Percentiles rank a stretch among this genome's conserved stretches.
Evolutionary conservation across 2,797 vertebrate species (phyloP).

Genomic region (Onychomys leucogaster): DNA sequence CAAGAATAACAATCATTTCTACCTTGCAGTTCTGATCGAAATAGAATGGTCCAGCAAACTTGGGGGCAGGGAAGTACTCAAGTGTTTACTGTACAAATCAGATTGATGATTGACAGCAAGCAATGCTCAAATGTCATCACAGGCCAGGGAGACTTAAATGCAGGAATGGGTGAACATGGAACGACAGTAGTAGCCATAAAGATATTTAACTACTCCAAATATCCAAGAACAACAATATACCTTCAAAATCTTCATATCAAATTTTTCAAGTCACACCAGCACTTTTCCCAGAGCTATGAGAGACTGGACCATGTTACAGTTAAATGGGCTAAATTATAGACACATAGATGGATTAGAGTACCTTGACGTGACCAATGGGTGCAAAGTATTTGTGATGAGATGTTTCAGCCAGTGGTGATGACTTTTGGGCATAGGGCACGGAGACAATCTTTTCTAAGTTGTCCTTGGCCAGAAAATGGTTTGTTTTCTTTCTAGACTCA

Average conservation of each 20-base stretch:
- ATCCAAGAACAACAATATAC: background rate
- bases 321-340: background rate
- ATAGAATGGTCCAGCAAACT: conserved; percentile 36
- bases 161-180: conserved; percentile 21
- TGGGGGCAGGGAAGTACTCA: background rate
- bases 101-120: conserved; percentile 38
- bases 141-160: background rate
- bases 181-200: background rate
- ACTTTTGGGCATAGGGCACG: background rate
- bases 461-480: conserved; percentile 26
- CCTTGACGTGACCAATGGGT: background rate
- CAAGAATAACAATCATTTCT: conserved; percentile 55
- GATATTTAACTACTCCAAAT: conserved; percentile 51
- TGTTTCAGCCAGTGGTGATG: conserved; percentile 25
- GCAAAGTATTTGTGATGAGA: conserved; percentile 32
- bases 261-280: background rate
- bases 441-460: conserved; percentile 17
- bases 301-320: background rate
- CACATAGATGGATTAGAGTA: background rate
- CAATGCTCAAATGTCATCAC: background rate
- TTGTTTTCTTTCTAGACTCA: conserved; percentile 42
- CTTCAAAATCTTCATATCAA: conserved; percentile 30
- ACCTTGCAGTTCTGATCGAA: background rate
- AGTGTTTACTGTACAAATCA: conserved; percentile 36
- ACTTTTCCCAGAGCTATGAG: background rate